These are phyloP conservation scores for Daboia siamensis DNA, from an alignment of 2,113 vertebrate genomes.

Conservation along the genomic window DNA sequence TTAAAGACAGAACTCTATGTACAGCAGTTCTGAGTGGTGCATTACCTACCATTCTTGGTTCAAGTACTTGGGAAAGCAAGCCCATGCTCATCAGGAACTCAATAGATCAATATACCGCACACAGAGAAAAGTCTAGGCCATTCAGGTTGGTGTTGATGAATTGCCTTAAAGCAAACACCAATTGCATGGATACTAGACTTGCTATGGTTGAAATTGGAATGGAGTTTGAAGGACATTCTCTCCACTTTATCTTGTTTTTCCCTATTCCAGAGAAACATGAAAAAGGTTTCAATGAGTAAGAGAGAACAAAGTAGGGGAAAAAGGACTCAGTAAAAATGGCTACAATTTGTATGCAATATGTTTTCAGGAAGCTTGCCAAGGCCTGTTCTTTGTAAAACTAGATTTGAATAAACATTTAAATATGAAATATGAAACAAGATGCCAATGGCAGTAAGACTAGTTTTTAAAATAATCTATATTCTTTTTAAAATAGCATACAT, in stretches of 20 bases:
- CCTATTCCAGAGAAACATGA: background rate
- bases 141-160: background rate
- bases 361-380: background rate
- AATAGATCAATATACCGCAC: background rate
- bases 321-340: background rate
- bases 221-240: background rate
- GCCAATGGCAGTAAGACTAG: background rate
- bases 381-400: constrained; percentile 19
- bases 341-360: constrained; percentile 19
- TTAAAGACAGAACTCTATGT: background rate
- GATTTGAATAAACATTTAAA: background rate
- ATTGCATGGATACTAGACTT: background rate
- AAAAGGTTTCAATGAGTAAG: background rate
- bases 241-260: background rate
- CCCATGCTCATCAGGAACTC: background rate
- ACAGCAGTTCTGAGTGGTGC: background rate
- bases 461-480: constrained; percentile 20
- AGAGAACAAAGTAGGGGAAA: background rate
- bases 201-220: background rate
- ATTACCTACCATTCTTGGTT: background rate
- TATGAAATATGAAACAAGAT: background rate
- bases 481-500: constrained; percentile 14
- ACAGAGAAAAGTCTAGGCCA: background rate
- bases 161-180: constrained; percentile 4
- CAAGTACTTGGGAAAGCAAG: background rate